Conservation (phyloP, 2,797 vertebrate species). For the Petrocephalus sullivani region DNA sequence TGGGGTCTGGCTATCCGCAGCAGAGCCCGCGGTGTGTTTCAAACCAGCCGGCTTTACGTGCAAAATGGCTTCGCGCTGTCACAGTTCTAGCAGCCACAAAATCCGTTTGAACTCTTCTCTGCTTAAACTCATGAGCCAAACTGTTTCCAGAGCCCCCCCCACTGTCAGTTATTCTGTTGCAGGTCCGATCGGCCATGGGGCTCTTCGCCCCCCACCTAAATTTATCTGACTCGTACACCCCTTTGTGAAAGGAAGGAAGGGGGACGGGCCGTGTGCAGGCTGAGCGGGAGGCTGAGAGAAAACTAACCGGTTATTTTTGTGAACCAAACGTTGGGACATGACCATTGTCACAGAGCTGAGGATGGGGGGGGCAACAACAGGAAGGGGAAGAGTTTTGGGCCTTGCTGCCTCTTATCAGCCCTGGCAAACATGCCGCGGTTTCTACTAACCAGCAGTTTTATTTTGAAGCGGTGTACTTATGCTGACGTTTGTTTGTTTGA, state of each 20-base stretch:
- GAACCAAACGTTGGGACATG: constrained; percentile 21
- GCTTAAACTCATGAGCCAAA: background rate
- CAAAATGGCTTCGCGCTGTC: background rate
- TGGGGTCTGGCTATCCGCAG: background rate
- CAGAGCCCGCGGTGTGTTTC: background rate
- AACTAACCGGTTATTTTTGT: constrained; percentile 16
- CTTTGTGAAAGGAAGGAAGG: background rate
- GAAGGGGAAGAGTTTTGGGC: constrained; percentile 18
- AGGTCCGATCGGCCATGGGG: background rate
- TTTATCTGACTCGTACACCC: constrained; percentile 20
- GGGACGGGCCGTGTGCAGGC: background rate
- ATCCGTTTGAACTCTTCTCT: background rate
- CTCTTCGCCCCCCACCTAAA: constrained; percentile 11
- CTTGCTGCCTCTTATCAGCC: constrained; percentile 21
- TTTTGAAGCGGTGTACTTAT: background rate
- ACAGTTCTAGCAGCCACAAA: background rate
- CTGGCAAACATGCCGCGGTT: constrained; percentile 28
- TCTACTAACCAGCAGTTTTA: background rate
- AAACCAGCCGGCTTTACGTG: background rate
- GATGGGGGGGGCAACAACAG: constrained; percentile 11
- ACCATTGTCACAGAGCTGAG: background rate
- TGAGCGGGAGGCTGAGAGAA: background rate
- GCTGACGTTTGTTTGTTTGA: background rate
- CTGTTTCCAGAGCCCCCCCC: background rate
- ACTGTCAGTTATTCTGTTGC: background rate